A percentile compares a stretch with the other conserved stretches of the same genome.
These are phyloP conservation scores for Diplolepis rosae DNA, from an alignment of 2,888 invertebrate species.

Conservation along the genomic window DNA sequence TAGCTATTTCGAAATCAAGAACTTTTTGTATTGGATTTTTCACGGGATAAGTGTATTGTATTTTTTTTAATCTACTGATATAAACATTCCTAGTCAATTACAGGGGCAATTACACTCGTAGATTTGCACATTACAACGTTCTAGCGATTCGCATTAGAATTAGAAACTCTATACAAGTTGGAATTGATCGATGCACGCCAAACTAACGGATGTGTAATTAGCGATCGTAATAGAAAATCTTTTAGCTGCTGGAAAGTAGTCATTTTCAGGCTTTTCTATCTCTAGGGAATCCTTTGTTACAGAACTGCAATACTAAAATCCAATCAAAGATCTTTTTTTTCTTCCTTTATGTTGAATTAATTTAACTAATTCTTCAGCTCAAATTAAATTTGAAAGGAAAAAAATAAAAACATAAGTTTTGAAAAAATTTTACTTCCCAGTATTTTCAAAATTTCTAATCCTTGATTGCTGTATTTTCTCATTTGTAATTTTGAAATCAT, in stretches of 20 bases:
- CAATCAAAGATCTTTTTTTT: neutral
- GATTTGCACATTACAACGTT: conserved; percentile 30
- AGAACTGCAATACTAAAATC: neutral
- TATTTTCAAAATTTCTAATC: too few species aligned
- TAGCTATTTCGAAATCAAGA: too few species aligned
- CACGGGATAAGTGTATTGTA: neutral
- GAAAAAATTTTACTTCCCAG: too few species aligned
- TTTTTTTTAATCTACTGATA: neutral
- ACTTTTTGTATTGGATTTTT: too few species aligned
- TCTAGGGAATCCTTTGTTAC: neutral
- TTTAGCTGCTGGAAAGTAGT: conserved; percentile 6
- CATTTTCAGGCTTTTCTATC: neutral
- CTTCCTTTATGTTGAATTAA: neutral
- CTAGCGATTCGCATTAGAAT: conserved; percentile 1
- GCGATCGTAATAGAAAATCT: conserved; percentile 10
- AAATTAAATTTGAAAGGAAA: neutral
- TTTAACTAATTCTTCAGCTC: neutral
- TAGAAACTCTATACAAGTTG: conserved; percentile 16
- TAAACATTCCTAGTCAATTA: conserved; percentile 48
- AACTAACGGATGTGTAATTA: conserved; percentile 12
- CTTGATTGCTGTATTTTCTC: too few species aligned
- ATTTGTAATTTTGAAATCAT: too few species aligned
- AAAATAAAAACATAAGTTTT: neutral
- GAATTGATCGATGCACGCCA: conserved; percentile 27
- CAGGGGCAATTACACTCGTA: conserved; percentile 54